Evolutionary conservation across 2,113 vertebrate genomes (phyloP), one percentile per base, ranked within the genome.

Genomic region (Pogonocichla stellata): DNA sequence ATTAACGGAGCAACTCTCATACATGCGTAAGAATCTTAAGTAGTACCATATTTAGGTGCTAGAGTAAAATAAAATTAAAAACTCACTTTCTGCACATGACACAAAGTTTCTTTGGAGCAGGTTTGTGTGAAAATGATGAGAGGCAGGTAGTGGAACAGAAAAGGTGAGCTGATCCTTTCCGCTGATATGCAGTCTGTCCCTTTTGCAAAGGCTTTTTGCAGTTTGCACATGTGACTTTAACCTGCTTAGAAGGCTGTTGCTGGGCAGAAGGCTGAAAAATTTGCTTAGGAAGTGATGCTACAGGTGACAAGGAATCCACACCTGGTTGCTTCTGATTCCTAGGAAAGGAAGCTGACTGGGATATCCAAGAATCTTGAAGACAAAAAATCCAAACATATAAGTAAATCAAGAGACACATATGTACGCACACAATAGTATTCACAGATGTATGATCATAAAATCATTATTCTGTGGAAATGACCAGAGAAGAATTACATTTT

Each of bases 121-220:
- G 99, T 94, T 99, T 99, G 96, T 99, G 99, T 72, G 99, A 99
- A 97, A 99, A 99, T 56, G 99, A 99, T 29, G 99, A 99, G 40
- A 99, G 98, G 97, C 99, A 99, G 96, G 98, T 97, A 71, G 99
- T 99, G 84, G 99, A 99, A 97, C 99, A 99, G 95, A 99, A 99
- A 56, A 99, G 98, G 85, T 99, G 99, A 90, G 99, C 98, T 61
- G 99, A 99, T 96, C 99, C 99, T 98, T 99, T 99, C 24, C 99
- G 98, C 85, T 99, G 99, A 96, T 99, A 99, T 3, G 99, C 99
- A 16, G 99, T 99, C 90, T 99, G 99, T 83, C 99, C 99, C 96
- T 99, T 99, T 95, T 99, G 99, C 82, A 99, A 98, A 95, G 99
- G 99, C 96, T 99, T 99, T 97, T 99, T 99, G 97, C 99, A 99